These are phyloP conservation scores for Chiridota heheva DNA, from an alignment of 35 echinoderm and acorn worm genomes.

Conservation along the genomic window DNA sequence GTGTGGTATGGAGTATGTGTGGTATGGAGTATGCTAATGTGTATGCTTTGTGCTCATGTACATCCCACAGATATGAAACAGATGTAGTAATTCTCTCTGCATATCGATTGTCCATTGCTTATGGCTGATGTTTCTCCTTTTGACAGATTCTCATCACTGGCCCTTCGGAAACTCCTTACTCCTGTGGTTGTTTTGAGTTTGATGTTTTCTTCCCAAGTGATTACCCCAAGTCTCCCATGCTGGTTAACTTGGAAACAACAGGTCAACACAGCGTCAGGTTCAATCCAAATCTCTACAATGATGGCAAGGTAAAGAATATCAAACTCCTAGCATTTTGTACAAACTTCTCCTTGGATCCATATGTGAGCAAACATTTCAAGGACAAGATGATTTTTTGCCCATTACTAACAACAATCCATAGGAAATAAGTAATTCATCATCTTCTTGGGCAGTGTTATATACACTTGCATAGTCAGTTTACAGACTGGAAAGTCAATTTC, in stretches of 20 bases:
- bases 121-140: background rate
- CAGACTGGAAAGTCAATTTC: too few species aligned
- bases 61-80: too few species aligned
- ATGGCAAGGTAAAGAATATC: constrained; percentile 73
- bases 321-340: too few species aligned
- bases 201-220: constrained; percentile 96
- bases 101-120: background rate
- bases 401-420: background rate
- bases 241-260: constrained; percentile 94
- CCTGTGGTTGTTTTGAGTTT: constrained; percentile 96
- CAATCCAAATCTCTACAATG: constrained; percentile 98
- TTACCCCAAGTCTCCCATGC: constrained; percentile 95
- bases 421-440: too few species aligned
- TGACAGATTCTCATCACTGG: constrained; percentile 86
- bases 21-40: too few species aligned
- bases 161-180: constrained; percentile 82
- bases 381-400: background rate
- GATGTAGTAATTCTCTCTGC: background rate
- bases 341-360: too few species aligned
- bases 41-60: too few species aligned
- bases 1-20: too few species aligned
- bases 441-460: too few species aligned
- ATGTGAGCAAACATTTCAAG: background rate
- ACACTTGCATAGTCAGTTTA: too few species aligned
- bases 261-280: constrained; percentile 96